These are phyloP conservation scores for Paramuricea clavata DNA, from an alignment of 92 coral and sea anemone species.

Conservation along the genomic window DNA sequence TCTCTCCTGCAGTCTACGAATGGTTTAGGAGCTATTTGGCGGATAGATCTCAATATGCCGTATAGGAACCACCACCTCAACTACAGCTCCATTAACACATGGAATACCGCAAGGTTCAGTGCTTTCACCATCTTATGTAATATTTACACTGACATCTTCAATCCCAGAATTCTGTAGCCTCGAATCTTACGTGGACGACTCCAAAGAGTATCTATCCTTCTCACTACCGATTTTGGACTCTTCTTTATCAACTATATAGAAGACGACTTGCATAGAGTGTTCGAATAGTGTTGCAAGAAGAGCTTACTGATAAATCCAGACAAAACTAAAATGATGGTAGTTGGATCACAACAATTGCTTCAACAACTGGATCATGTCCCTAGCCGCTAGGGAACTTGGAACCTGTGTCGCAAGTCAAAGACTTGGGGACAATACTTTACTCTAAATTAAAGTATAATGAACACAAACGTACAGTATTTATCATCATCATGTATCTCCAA, in stretches of 20 bases:
- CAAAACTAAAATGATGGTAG: constrained; percentile 64
- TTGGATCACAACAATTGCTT: constrained; percentile 62
- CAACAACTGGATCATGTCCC: constrained; percentile 16
- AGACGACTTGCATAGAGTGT: constrained; percentile 63
- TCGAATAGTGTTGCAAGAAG: constrained; percentile 68
- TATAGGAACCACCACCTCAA: constrained; percentile 52
- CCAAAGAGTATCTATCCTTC: constrained; percentile 67
- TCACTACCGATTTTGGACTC: constrained; percentile 36
- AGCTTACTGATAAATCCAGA: constrained; percentile 66
- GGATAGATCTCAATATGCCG: constrained; percentile 48
- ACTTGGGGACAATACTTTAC: constrained; percentile 57
- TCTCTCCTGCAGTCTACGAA: constrained; percentile 39
- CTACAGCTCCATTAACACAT: constrained; percentile 60
- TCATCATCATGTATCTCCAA: constrained; percentile 59
- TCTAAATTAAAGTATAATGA: constrained; percentile 51
- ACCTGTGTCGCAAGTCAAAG: constrained; percentile 59
- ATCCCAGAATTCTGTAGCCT: constrained; percentile 37
- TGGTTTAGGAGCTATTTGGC: constrained; percentile 61
- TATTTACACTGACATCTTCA: constrained; percentile 30
- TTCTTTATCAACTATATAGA: constrained; percentile 29
- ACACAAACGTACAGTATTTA: constrained; percentile 17
- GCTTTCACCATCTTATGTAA: constrained; percentile 56
- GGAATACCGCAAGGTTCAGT: constrained; percentile 58
- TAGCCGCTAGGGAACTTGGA: constrained; percentile 35
- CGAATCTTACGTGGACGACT: constrained; percentile 74